Evolutionary conservation across 2,797 vertebrate species (phyloP), one percentile per base, ranked within the genome.

Genomic region (Mastacembelus armatus): DNA sequence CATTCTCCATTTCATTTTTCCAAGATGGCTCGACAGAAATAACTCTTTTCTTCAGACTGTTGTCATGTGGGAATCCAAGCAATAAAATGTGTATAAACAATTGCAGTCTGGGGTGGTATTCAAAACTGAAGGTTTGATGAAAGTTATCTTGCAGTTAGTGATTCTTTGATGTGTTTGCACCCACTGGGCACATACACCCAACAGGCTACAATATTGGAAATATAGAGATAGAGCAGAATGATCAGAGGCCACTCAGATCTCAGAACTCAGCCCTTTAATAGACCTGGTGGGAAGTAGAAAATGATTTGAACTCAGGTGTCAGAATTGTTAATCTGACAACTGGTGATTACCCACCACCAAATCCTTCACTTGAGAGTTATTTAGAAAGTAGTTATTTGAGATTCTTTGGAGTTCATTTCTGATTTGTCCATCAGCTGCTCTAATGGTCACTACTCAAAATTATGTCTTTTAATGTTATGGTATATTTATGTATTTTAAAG

Each of bases 51-150:
- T 58, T 58, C 55, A 55, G 35, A 66, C 30, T 52, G 60, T 33
- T 58, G 51, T 78, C 47, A 48, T 54, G 27, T 58, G 76, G 58
- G 55, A 76, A 70, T 47, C n/a, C 51, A 78, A 70, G 77, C 55
- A 24, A 74, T 83, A 63, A 43, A 70, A 36, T 38, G 55, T 58
- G 14, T 14, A 3, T 10, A 61, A 64, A 47, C 61, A 63, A 47
- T 47, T 57, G 67, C 51, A 51, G 54, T 74, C 66, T 40, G 36
- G 66, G 61, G 51, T 60, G 42, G 30, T 50, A 70, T 80, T 80
- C 45, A 74, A 64, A 67, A 79, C 16, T 47, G 19, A 33, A 18
- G 38, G 48, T 29, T 2, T 52, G 57, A 81, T 79, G 36, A 64
- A 74, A 78, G 63, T 42, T 60, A 54, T 64, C 49, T 58, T 48